Percentiles rank a stretch among this genome's conserved stretches.
phyloP scores from a whole-genome alignment of 2,797 vertebrate species.

The Trachurus trachurus region DNA sequence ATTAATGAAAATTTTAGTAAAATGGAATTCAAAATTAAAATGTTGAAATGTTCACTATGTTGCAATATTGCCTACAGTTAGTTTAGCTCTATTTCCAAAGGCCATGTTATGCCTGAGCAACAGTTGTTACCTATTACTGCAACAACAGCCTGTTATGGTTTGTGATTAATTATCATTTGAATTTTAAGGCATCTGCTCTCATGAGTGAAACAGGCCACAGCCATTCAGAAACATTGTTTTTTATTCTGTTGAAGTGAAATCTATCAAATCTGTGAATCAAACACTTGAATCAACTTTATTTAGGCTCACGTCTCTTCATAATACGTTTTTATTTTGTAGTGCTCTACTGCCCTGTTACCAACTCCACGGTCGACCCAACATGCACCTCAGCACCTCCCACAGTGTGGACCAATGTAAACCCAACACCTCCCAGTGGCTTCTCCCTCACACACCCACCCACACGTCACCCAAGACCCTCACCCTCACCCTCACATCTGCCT shows the following conservation, averaged over 20 bases:
- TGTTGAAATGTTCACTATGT: too few species aligned
- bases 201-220: not conserved
- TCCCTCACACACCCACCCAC: constrained; percentile 31
- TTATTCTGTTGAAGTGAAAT: not conserved
- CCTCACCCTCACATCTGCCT: constrained; percentile 19
- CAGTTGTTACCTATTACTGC: not conserved
- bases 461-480: constrained; percentile 42
- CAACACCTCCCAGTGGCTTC: constrained; percentile 53
- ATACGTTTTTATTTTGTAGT: not conserved
- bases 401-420: constrained; percentile 71
- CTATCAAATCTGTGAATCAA: not conserved
- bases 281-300: not conserved
- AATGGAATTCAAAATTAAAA: too few species aligned
- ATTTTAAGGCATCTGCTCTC: not conserved
- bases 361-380: constrained; percentile 19
- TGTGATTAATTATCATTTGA: not conserved
- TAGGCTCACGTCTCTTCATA: too few species aligned
- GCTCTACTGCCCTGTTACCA: constrained; percentile 27
- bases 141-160: not conserved
- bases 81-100: too few species aligned
- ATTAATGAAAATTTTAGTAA: too few species aligned
- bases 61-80: too few species aligned
- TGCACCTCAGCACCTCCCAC: constrained; percentile 72
- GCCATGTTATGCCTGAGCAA: too few species aligned
- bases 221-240: not conserved